Evolutionary conservation across 2,888 invertebrate species (phyloP).

Genomic region (Rhabditoides inermis): DNA sequence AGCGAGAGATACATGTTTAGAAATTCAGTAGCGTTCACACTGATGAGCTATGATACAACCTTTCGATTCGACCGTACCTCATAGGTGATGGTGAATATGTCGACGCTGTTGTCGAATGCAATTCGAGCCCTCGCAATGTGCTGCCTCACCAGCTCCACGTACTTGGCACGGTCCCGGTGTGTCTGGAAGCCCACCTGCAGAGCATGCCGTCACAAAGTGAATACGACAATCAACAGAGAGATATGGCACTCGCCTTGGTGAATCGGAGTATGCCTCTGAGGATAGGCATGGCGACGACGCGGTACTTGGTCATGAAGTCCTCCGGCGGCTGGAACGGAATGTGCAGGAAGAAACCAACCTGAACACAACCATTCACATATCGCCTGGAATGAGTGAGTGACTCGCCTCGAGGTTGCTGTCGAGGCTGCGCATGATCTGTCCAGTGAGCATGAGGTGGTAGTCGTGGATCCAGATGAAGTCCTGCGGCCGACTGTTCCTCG

Average conservation of each 20-base stretch:
- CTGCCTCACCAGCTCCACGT: slow-evolving; percentile 26
- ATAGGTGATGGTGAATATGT: slow-evolving; percentile 30
- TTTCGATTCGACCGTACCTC: slow-evolving; percentile 15
- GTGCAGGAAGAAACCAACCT: slow-evolving; percentile 45
- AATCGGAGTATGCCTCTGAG: slow-evolving; percentile 38
- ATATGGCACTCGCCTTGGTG: slow-evolving; percentile 21
- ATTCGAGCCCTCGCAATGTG: slow-evolving; percentile 29
- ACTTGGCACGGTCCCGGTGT: slow-evolving; percentile 36
- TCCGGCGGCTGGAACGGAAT: slow-evolving; percentile 44
- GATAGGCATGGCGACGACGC: slow-evolving; percentile 35
- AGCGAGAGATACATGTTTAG: too few relatives aligned
- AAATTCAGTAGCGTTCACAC: too few relatives aligned
- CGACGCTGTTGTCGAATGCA: slow-evolving; percentile 31
- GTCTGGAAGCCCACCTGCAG: slow-evolving; percentile 46
- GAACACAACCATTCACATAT: too few relatives aligned
- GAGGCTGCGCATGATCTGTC: slow-evolving; percentile 41
- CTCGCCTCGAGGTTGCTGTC: slow-evolving; percentile 39
- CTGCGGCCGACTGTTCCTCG: slow-evolving; percentile 39
- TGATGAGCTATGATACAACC: too few relatives aligned
- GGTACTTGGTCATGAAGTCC: slow-evolving; percentile 43
- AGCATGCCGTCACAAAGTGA: neutral
- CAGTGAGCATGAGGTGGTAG: slow-evolving; percentile 44
- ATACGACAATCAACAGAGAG: too few relatives aligned
- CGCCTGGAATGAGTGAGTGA: too few relatives aligned
- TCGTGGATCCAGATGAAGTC: slow-evolving; percentile 49